A percentile compares a stretch with the other conserved stretches of the same genome.
Evolutionary conservation across 2,888 invertebrate genomes (phyloP).

Genomic region (Pilophorus perplexus): DNA sequence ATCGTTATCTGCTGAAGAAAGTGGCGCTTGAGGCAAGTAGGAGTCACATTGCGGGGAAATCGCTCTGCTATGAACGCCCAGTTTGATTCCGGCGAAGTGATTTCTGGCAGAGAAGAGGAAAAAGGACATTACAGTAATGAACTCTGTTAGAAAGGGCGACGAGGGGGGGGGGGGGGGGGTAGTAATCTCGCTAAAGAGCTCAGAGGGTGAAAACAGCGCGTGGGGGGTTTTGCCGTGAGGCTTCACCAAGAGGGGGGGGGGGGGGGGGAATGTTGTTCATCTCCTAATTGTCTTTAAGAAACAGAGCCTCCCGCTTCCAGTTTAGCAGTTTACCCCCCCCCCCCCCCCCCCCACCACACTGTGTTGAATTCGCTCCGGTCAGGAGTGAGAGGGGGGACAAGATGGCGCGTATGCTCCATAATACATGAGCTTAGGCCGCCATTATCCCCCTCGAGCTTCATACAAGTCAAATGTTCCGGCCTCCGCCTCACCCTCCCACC

Average conservation of each 20-base stretch:
- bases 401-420: conserved; percentile 39
- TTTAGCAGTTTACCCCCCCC: neutral
- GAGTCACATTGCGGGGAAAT: no score
- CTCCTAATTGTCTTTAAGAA: conserved; percentile 37
- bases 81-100: conserved; percentile 3
- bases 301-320: conserved; percentile 1
- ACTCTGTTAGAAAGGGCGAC: neutral
- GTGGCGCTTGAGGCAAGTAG: no score
- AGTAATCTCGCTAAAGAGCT: conserved; percentile 17
- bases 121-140: conserved; percentile 21
- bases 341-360: neutral
- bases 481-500: neutral
- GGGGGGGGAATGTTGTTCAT: conserved; percentile 37
- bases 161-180: neutral
- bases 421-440: conserved; percentile 45
- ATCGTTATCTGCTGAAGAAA: no score
- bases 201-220: conserved; percentile 22
- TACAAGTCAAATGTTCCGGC: conserved; percentile 37
- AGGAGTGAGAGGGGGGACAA: neutral
- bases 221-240: conserved; percentile 1
- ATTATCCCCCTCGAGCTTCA: conserved; percentile 39
- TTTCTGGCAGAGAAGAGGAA: neutral
- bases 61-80: neutral
- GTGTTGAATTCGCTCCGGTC: neutral
- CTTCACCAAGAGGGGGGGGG: conserved; percentile 1